phyloP scores from a whole-genome alignment of 1,140 invertebrate species.

The Parapsyche elsis region DNA sequence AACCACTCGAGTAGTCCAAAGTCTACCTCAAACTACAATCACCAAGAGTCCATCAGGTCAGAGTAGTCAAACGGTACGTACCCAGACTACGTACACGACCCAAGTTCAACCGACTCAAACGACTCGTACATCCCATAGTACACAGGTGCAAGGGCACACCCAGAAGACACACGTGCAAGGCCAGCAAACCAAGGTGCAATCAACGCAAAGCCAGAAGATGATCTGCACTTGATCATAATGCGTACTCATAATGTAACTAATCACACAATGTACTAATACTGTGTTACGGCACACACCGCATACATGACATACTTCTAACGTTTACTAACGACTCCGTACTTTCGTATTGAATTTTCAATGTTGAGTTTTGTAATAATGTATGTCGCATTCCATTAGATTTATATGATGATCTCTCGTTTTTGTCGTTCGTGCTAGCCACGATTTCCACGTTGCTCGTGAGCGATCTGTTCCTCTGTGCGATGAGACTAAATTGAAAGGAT shows the following conservation, averaged over 20 bases:
- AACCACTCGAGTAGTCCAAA: constrained; percentile 25
- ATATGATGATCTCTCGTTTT: constrained; percentile 9
- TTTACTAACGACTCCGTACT: background rate
- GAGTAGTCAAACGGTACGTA: constrained; percentile 36
- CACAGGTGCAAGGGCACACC: background rate
- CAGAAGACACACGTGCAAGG: background rate
- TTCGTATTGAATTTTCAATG: background rate
- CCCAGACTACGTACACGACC: constrained; percentile 46
- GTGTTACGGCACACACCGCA: background rate
- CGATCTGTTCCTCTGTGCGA: constrained; percentile 14
- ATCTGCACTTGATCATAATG: constrained; percentile 6
- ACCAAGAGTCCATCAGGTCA: constrained; percentile 19
- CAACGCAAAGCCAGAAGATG: constrained; percentile 29
- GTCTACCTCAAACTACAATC: constrained; percentile 8
- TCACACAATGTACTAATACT: background rate
- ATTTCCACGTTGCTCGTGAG: background rate
- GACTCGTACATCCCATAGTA: constrained; percentile 21
- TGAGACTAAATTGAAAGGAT: background rate
- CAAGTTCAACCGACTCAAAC: constrained; percentile 42
- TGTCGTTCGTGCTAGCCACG: background rate
- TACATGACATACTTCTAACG: background rate
- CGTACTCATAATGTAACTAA: background rate
- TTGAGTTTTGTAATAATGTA: background rate
- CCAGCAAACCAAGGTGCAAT: background rate
- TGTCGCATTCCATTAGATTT: constrained; percentile 29